A percentile compares a stretch with the other conserved stretches of the same genome.
Evolutionary conservation across 92 coral and sea anemone species (phyloP).

Genomic region (Muricea muricata): DNA sequence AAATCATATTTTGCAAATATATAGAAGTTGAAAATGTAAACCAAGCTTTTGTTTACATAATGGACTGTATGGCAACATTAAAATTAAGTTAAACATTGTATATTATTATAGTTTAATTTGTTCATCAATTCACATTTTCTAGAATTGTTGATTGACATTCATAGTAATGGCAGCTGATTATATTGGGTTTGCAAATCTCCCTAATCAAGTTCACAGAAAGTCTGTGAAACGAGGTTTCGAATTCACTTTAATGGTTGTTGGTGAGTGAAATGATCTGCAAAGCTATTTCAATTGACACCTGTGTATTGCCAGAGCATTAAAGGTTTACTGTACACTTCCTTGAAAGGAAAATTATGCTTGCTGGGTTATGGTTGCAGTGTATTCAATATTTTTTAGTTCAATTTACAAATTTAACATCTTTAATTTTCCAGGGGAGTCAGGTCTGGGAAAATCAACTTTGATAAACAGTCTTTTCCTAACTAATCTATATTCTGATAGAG

Average conservation of each 20-base stretch:
- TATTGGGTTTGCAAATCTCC: constrained; percentile 96
- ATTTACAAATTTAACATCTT: no score
- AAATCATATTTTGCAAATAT: no score
- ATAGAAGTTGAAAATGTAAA: no score
- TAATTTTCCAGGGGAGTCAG: constrained; percentile 79
- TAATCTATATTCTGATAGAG: constrained; percentile 80
- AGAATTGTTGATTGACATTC: background rate
- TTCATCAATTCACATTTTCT: background rate
- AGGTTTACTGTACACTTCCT: no score
- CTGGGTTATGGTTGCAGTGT: no score
- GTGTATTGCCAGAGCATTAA: no score
- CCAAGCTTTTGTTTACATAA: no score
- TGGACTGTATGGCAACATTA: no score
- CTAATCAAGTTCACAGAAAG: constrained; percentile 97
- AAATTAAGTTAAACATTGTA: no score
- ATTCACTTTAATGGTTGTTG: constrained; percentile 98
- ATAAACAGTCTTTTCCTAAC: constrained; percentile 92
- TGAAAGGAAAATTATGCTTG: no score
- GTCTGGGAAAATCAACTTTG: constrained; percentile 92
- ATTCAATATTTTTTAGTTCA: no score
- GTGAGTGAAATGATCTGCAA: constrained; percentile 80
- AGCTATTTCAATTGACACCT: no score
- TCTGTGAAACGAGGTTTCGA: constrained; percentile 99
- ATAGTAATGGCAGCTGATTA: constrained; percentile 67
- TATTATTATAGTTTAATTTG: background rate